Base-by-base conservation (phyloP, 1,140 invertebrate species). In the Calliopsis andreniformis region DNA sequence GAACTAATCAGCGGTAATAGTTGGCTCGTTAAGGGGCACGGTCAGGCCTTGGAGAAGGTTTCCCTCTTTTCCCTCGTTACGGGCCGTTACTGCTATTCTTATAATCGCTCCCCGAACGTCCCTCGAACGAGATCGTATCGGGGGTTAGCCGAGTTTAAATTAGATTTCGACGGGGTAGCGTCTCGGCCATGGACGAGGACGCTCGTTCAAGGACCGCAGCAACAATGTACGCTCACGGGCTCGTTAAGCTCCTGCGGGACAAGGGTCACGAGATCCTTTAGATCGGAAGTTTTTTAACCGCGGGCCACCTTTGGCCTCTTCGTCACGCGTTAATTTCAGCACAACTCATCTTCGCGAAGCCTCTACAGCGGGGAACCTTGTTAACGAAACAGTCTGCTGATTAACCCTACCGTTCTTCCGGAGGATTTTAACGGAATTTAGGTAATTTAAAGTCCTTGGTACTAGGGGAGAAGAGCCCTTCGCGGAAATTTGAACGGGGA, bases 81-180 rank as follows among this genome's bases (percentile, higher is more conserved):
- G 20, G 53, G 45, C 71, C 47, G 62, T 76, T 49, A 76, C 67
- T n/a, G 66, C n/a, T 62, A 55, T 68, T 81, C 81, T 63, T 69
- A 64, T 82, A 81, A 76, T 81, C 80, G 45, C 2, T 51, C 25
- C 56, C 47, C 55, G 70, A 76, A 43, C 32, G 64, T 39, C 45
- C 59, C 18, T n/a, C 56, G 61, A 76, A 66, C 71, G 59, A 81
- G 80, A 80, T 81, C 55, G 61, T 45, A 79, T 77, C 47, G 51
- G 25, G 59, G 23, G 51, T 56, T 28, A 58, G 51, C 42, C 23
- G 53, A 70, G 51, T 79, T 79, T 77, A 83, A 82, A 83, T 78
- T 78, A 75, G 59, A 79, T 79, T 79, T 79, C 75, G 45, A 49
- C 49, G 43, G 25, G 16, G 61, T 35, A 16, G 42, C 32, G 63